Evolutionary conservation across 2,888 invertebrate genomes (phyloP), one percentile per base, ranked within the genome.

Genomic region (Phaonia tiefii): DNA sequence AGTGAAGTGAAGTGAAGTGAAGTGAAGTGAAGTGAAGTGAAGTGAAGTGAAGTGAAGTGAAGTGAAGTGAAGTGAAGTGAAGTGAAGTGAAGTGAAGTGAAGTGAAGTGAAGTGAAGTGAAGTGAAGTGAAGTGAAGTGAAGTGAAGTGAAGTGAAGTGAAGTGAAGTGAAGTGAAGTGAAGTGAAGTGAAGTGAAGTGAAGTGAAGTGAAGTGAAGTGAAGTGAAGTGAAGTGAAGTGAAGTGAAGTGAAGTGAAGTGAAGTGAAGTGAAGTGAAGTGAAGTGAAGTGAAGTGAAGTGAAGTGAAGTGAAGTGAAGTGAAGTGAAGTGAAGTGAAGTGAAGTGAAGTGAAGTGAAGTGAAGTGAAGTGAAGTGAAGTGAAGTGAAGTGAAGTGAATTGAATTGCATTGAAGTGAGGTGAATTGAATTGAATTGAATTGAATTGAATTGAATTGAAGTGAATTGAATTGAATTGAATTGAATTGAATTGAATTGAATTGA

Each of bases 401-500:
- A n/a, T n/a, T n/a, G n/a, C n/a, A n/a, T n/a, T n/a, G n/a, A n/a
- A n/a, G n/a, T n/a, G n/a, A n/a, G n/a, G n/a, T n/a, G n/a, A n/a
- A n/a, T n/a, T n/a, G n/a, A n/a, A n/a, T n/a, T n/a, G n/a, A n/a
- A n/a, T n/a, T n/a, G n/a, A n/a, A n/a, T n/a, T n/a, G n/a, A n/a
- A n/a, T n/a, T n/a, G n/a, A n/a, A n/a, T n/a, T n/a, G n/a, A n/a
- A n/a, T n/a, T n/a, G n/a, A n/a, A n/a, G n/a, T n/a, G n/a, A n/a
- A n/a, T n/a, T n/a, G n/a, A n/a, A n/a, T n/a, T n/a, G n/a, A n/a
- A n/a, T n/a, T n/a, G n/a, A n/a, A n/a, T 60, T 25, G 26, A 60
- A 60, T 60, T 25, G 26, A 60, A 60, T 60, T 25, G 26, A 60
- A 60, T 60, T 25, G 26, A 60, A 60, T 60, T 25, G 26, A 60